phyloP scores from a whole-genome alignment of 1,140 invertebrate genomes.

The Nasonia vitripennis region DNA sequence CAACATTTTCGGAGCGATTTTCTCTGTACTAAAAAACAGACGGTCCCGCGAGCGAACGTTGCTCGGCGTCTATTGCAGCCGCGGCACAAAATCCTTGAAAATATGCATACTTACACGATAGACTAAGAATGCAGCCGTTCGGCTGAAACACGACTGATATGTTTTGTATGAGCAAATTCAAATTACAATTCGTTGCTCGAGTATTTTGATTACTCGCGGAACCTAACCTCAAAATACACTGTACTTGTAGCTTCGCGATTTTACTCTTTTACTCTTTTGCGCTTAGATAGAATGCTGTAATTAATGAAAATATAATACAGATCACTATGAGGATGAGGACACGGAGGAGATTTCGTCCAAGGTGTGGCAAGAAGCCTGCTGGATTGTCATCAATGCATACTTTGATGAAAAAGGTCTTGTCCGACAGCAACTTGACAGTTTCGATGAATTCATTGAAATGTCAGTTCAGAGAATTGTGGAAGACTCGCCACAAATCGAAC shows the following conservation, averaged over 20 bases:
- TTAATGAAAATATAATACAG: neutral
- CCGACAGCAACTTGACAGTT: slow-evolving; percentile 97
- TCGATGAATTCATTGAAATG: slow-evolving; percentile 99
- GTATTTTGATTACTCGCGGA: neutral
- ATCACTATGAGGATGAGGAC: slow-evolving; percentile 54
- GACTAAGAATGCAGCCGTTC: too few species aligned
- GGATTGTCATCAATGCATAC: slow-evolving; percentile 67
- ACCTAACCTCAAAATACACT: slow-evolving; percentile 31
- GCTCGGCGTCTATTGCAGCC: too few species aligned
- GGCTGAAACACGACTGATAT: too few species aligned
- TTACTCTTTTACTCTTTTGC: neutral
- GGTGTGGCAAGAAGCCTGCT: slow-evolving; percentile 66
- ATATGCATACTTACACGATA: too few species aligned
- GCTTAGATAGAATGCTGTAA: too few species aligned
- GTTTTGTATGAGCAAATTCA: too few species aligned
- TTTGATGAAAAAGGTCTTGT: slow-evolving; percentile 99
- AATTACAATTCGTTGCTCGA: neutral
- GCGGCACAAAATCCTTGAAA: too few species aligned
- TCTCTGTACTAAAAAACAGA: too few species aligned
- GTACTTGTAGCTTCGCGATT: neutral
- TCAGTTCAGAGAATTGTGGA: slow-evolving; percentile 98
- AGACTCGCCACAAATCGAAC: slow-evolving; percentile 96
- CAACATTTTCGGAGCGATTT: too few species aligned
- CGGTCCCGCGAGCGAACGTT: too few species aligned
- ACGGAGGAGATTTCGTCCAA: slow-evolving; percentile 60